These are phyloP conservation scores for Tarsius wallacei DNA, from an alignment of 2,797 vertebrate genomes.

Conservation along the genomic window DNA sequence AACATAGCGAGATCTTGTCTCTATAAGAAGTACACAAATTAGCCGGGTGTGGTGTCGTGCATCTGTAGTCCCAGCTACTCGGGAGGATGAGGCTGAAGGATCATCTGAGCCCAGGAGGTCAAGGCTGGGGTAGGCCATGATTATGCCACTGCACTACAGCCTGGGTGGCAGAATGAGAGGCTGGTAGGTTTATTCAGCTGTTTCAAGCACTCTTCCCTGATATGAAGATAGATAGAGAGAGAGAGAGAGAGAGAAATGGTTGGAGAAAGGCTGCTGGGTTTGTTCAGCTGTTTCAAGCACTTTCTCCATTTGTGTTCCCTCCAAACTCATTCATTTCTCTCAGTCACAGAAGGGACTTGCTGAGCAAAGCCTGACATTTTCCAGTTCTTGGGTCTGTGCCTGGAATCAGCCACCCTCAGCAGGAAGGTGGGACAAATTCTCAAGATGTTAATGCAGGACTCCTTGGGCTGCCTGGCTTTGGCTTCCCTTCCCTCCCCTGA, in stretches of 20 bases:
- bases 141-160: too few species aligned
- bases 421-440: slow-evolving; percentile 24
- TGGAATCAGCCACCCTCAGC: slow-evolving; percentile 58
- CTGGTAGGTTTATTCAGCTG: background rate
- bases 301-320: slow-evolving; percentile 57
- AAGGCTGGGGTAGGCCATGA: too few species aligned
- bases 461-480: background rate
- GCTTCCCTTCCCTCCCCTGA: background rate
- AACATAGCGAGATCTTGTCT: too few species aligned
- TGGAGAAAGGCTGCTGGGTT: background rate
- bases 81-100: too few species aligned
- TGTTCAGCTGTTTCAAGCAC: background rate
- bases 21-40: too few species aligned
- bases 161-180: background rate
- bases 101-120: too few species aligned
- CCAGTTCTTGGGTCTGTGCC: slow-evolving; percentile 72
- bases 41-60: too few species aligned
- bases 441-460: background rate
- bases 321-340: background rate
- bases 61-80: too few species aligned
- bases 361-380: slow-evolving; percentile 73
- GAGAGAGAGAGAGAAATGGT: too few species aligned
- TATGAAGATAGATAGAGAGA: too few species aligned
- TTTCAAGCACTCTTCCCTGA: background rate
- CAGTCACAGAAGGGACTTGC: slow-evolving; percentile 56